Base-by-base conservation (phyloP, 2,888 invertebrate species). In the Linnaemya vulpina region DNA sequence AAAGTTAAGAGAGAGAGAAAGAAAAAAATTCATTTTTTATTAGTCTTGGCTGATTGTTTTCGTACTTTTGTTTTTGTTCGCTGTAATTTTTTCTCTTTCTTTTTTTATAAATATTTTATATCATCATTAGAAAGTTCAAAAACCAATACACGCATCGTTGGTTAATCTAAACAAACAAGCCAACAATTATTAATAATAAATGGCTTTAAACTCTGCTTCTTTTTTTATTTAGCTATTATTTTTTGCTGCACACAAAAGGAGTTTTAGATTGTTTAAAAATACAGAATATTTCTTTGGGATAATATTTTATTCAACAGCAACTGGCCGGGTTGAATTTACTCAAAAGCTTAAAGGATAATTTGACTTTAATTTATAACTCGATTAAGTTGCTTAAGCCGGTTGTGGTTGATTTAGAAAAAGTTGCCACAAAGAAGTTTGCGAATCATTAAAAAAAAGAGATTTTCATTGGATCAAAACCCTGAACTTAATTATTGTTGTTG, bases 71-170 rank as follows among this genome's bases (percentile, higher is more conserved):
- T 53, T 83, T 82, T 68, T 67, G 38, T 49, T 67, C 51, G 25
- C 11, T 35, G 25, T 58, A 46, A 58, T 53, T 73, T 51, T 43
- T 22, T 68, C 1, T 46, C 25, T 35, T 43, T 68, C 46, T 43
- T 74, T 70, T 55, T 22, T 13, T 70, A 70, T 30, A 3, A 3
- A 3, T 40, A 40, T 40, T 82, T 82, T 71, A 82, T 65, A 71
- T 76, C 75, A 82, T 82, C 76, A 82, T 82, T 82, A 81, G 78
- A 82, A 82, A 82, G 76, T 76, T 82, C 49, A 62, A 78, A 78
- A 81, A 84, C 82, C 85, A 82, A 85, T 79, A 82, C 75, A 85
- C 85, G 85, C 85, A 85, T 82, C 82, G 78, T 62, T 82, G 81
- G 60, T 46, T 78, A 63, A 79, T 82, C 82, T 79, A 82, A 78